Evolutionary conservation across 2,797 vertebrate species (phyloP).

Genomic region (Lepilemur septentrionalis): DNA sequence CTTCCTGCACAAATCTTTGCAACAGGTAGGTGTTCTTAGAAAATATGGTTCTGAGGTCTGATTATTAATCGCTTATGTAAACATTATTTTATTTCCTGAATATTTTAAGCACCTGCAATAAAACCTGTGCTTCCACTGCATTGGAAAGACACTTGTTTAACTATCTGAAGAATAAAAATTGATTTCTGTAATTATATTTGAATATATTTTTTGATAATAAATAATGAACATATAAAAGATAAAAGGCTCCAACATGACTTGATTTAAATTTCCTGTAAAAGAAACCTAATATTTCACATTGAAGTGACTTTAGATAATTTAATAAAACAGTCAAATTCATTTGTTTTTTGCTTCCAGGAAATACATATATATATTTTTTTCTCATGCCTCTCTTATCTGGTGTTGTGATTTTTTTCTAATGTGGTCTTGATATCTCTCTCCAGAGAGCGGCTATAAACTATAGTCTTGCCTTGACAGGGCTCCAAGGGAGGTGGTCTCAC

Average conservation of each 20-base stretch:
- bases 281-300: background rate
- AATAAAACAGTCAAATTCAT: background rate
- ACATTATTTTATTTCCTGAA: background rate
- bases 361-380: background rate
- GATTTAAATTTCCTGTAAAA: background rate
- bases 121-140: background rate
- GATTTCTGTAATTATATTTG: background rate
- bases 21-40: background rate
- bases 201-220: background rate
- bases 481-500: too few relatives aligned
- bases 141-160: background rate
- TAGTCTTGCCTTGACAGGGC: accelerated
- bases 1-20: background rate
- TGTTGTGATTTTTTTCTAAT: background rate
- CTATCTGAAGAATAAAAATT: background rate
- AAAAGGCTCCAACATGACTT: background rate
- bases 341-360: background rate
- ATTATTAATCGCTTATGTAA: background rate
- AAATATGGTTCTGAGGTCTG: background rate
- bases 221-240: background rate
- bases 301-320: background rate
- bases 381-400: background rate
- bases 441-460: background rate
- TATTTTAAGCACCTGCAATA: background rate
- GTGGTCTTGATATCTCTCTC: background rate